Base-by-base conservation (phyloP, 2,888 invertebrate genomes). In the Venustoraphidia nigricollis region DNA sequence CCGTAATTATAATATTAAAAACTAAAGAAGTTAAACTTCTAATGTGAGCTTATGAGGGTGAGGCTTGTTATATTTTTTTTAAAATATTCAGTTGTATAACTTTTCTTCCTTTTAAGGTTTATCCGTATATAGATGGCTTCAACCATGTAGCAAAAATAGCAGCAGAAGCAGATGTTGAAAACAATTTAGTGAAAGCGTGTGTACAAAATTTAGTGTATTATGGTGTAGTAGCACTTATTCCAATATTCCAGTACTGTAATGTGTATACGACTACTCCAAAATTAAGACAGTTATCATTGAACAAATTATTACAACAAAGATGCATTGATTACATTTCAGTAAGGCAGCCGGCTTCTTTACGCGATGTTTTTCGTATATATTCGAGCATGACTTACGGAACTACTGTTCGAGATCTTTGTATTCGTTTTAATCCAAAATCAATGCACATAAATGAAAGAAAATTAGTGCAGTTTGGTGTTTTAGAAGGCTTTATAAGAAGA, bases 111-210 rank as follows among this genome's bases (percentile, higher is more conserved):
- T 65, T 67, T 53, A 71, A 82, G 80, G 77, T 85, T 36, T 66
- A 91, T 34, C 89, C 91, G 0, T 86, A 84, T 60, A 89, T 96
- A 45, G 88, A 95, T 66, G 94, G 95, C 1, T 88, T 87, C 60
- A 90, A 92, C 66, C 93, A 95, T 64, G 81, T 95, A 5, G 81
- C 88, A 0, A 83, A 88, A 59, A 93, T 96, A 53, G 87, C 94
- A 0, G 77, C 81, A 0, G 83, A 91, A 59, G 86, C 93, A 0
- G 91, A 93, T 60, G 92, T 96, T 0, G 94, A 95, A 63, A 88
- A 87, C 54, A 89, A 90, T 63, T 72, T 95, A 36, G 95, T 95
- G 1, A 95, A 95, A 66, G 87, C 91, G 1, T 93, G 93, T 64
- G 80, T 95, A 49, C 93, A 93, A 64, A 95, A 95, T 68, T 72